Evolutionary conservation across 2,797 vertebrate genomes (phyloP).

Genomic region (Sebastes goodei): DNA sequence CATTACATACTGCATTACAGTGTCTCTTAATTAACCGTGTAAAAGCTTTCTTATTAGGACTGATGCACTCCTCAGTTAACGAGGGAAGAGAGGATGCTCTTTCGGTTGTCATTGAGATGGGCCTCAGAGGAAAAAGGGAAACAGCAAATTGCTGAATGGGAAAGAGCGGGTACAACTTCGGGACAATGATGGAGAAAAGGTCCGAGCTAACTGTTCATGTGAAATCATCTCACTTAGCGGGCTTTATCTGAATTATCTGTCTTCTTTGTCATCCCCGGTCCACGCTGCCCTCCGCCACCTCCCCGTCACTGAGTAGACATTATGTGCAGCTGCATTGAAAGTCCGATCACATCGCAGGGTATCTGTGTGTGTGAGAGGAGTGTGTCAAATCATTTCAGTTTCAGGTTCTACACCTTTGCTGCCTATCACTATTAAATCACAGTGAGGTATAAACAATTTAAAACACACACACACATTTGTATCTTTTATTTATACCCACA

Average conservation of each 20-base stretch:
- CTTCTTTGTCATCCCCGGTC: slow-evolving; percentile 53
- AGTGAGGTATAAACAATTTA: slow-evolving; percentile 35
- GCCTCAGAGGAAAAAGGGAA: slow-evolving; percentile 51
- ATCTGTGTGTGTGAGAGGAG: slow-evolving; percentile 54
- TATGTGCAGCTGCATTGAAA: slow-evolving; percentile 78
- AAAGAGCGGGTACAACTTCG: slow-evolving; percentile 47
- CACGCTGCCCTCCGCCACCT: slow-evolving; percentile 39
- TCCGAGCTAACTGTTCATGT: slow-evolving; percentile 35
- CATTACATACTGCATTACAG: slow-evolving; percentile 79
- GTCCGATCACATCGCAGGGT: slow-evolving; percentile 80
- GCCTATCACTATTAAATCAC: slow-evolving; percentile 51
- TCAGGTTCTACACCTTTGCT: slow-evolving; percentile 63
- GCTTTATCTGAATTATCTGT: slow-evolving; percentile 58
- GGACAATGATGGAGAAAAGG: slow-evolving; percentile 44
- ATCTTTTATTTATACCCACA: slow-evolving; percentile 22
- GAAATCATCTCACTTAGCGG: slow-evolving; percentile 49
- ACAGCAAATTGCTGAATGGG: slow-evolving; percentile 31
- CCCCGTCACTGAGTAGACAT: slow-evolving; percentile 78
- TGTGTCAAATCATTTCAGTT: slow-evolving; percentile 49
- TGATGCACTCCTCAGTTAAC: slow-evolving; percentile 66
- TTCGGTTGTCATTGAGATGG: slow-evolving; percentile 63
- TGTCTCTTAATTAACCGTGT: slow-evolving; percentile 83
- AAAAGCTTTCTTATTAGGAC: slow-evolving; percentile 85
- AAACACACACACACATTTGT: slow-evolving; percentile 13
- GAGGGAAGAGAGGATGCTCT: slow-evolving; percentile 66